Percentiles rank a stretch among this genome's conserved stretches.
phyloP scores from a whole-genome alignment of 2,113 vertebrate species.

The Perca schrenkii region DNA sequence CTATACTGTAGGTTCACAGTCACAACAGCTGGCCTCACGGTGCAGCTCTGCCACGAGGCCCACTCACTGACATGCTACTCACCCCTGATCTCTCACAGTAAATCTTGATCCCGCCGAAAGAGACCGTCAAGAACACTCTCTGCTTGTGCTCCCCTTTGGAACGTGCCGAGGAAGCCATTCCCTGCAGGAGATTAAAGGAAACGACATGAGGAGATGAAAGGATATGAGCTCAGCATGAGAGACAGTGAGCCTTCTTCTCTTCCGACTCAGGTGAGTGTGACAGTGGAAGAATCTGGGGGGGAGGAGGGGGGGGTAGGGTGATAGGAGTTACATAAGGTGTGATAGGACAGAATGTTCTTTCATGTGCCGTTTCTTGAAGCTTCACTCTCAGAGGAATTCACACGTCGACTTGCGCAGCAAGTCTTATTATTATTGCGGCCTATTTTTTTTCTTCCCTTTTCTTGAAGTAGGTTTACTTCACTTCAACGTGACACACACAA shows the following conservation, averaged over 20 bases:
- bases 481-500: conserved; percentile 53
- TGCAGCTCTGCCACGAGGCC: conserved; percentile 32
- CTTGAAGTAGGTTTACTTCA: conserved; percentile 54
- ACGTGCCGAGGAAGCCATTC: conserved; percentile 93
- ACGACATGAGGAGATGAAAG: conserved; percentile 66
- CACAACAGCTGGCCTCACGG: conserved; percentile 55
- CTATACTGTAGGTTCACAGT: conserved; percentile 43
- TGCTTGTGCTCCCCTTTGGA: conserved; percentile 99
- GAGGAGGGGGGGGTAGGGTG: conserved; percentile 11
- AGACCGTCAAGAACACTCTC: conserved; percentile 96
- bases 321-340: conserved; percentile 74
- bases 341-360: conserved; percentile 71
- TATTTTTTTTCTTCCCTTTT: conserved; percentile 10
- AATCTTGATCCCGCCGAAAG: conserved; percentile 99
- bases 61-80: conserved; percentile 80
- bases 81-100: conserved; percentile 99
- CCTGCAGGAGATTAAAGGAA: conserved; percentile 84
- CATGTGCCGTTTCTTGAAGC: conserved; percentile 59
- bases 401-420: conserved; percentile 31
- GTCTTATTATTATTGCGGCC: conserved; percentile 49
- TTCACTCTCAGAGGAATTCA: conserved; percentile 62
- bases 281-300: conserved; percentile 37
- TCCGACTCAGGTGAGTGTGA: conserved; percentile 68
- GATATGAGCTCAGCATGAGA: conserved; percentile 41
- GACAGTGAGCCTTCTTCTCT: conserved; percentile 16